Base-by-base conservation (phyloP, 1,140 invertebrate genomes). In the Drosophila ananassae region DNA sequence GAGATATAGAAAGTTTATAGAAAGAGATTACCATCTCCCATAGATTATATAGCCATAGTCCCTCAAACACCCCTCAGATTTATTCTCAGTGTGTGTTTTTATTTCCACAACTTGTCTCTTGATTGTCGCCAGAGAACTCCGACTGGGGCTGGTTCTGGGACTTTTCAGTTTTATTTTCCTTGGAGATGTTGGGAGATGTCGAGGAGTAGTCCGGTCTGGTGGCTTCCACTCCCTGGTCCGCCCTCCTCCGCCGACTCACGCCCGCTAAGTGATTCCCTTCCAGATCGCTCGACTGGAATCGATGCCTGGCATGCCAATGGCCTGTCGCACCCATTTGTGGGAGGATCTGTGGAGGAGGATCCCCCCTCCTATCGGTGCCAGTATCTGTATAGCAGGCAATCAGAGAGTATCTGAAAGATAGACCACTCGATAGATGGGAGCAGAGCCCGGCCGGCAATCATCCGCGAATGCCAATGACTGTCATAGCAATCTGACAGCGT, bases 251-350 rank as follows among this genome's bases (percentile, higher is more conserved):
- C 17, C 17, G 17, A 17, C 17, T 17, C 17, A 17, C 17, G 17
- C 63, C 81, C 69, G 69, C 82, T 67, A 87, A 75, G 69, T 72
- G 82, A 82, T 89, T 32, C 30, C 62, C 48, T 58, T 41, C 24
- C 3, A 17, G 41, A 22, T 56, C 41, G 12, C n/a, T 73, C 24
- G 22, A 59, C 57, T 51, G 28, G 53, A 34, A 24, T 47, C 44
- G 7, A 63, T 68, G 83, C 48, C 73, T 77, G 71, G 83, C 83
- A 89, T 87, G 55, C 62, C 48, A 60, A 85, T 60, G 34, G 12
- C 25, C 34, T 39, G 68, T 60, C 79, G 67, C 61, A 56, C 78
- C 78, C 78, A 77, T 73, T 32, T 73, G 0, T 17, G 17, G 17
- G 17, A 17, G 17, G 17, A 17, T 17, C 17, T 17, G 17, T 17